These are phyloP conservation scores for Lagopus leucura DNA, from an alignment of 2,113 vertebrate genomes.

Conservation along the genomic window DNA sequence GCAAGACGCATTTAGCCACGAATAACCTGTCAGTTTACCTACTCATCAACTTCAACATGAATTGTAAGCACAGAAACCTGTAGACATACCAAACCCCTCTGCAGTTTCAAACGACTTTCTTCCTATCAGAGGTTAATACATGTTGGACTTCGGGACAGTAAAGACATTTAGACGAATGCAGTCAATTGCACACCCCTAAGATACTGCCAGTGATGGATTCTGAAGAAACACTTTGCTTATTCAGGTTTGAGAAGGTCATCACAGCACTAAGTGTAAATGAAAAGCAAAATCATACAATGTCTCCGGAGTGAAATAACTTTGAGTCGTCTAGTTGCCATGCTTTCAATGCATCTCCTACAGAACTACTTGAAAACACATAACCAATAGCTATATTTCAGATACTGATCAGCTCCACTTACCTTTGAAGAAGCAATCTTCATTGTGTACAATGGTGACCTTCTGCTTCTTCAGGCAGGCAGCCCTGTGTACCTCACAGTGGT, in stretches of 20 bases:
- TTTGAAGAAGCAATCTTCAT: conserved; percentile 95
- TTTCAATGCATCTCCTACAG: not conserved
- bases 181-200: not conserved
- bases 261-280: not conserved
- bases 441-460: conserved; percentile 91
- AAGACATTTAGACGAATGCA: not conserved
- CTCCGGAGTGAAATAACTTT: not conserved
- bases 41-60: not conserved
- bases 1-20: not conserved
- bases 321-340: not conserved
- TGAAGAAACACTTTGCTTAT: not conserved
- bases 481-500: conserved; percentile 94
- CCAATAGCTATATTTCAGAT: not conserved
- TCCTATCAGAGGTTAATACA: not conserved
- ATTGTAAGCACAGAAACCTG: not conserved
- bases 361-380: not conserved
- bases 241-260: not conserved
- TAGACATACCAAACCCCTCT: not conserved
- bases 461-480: conserved; percentile 89
- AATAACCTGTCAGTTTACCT: not conserved
- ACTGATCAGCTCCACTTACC: conserved; percentile 75
- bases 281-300: not conserved
- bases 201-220: not conserved
- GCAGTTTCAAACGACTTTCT: not conserved
- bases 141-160: not conserved